Conservation (phyloP, 2,113 vertebrate species). For the Takifugu flavidus region DNA sequence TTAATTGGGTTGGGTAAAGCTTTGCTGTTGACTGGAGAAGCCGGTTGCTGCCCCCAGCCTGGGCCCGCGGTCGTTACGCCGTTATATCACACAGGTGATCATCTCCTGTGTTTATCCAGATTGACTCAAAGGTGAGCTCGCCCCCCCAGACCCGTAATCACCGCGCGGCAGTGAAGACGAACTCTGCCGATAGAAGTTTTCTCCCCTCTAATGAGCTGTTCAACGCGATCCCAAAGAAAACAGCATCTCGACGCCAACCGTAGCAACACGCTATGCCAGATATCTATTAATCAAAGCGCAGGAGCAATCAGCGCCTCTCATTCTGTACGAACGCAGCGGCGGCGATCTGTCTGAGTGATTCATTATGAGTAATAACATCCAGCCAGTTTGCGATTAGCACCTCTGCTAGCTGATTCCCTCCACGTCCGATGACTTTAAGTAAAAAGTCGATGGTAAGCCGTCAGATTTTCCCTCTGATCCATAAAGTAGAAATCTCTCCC, state of each 20-base stretch:
- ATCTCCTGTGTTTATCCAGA: constrained; percentile 49
- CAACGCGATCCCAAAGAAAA: constrained; percentile 20
- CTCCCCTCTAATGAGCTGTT: constrained; percentile 21
- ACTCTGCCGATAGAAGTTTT: constrained; percentile 8
- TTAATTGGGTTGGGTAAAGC: constrained; percentile 64
- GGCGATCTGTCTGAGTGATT: constrained; percentile 61
- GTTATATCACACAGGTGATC: constrained; percentile 42
- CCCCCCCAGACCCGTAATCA: constrained; percentile 30
- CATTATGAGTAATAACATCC: constrained; percentile 62
- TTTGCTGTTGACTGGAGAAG: constrained; percentile 55
- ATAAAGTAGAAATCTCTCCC: constrained; percentile 50
- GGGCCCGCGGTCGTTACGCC: constrained; percentile 20
- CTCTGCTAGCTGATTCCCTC: constrained; percentile 48
- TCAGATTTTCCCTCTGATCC: constrained; percentile 33
- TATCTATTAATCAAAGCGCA: constrained; percentile 33
- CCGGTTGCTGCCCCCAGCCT: constrained; percentile 21
- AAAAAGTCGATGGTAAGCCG: constrained; percentile 52
- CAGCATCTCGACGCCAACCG: not conserved
- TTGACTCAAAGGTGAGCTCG: constrained; percentile 42
- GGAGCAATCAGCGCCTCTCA: constrained; percentile 45
- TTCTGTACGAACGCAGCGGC: constrained; percentile 58
- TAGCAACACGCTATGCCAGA: not conserved
- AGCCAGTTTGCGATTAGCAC: constrained; percentile 51
- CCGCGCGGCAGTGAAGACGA: constrained; percentile 11
- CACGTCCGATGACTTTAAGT: constrained; percentile 50